Conservation (phyloP, 2,797 vertebrate genomes). For the Rhynchonycteris naso region DNA sequence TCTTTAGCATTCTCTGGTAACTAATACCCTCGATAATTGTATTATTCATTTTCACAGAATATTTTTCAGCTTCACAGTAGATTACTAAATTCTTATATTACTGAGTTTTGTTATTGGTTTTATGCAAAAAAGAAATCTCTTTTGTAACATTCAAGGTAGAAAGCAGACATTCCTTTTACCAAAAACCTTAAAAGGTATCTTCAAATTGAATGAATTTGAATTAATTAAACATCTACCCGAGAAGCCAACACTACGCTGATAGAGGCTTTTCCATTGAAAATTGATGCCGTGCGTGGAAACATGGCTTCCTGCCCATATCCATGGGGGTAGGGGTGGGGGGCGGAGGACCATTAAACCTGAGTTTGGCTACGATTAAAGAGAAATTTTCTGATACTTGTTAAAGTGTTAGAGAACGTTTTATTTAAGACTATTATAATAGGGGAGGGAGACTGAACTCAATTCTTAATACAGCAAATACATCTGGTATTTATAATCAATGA, state of each 20-base stretch:
- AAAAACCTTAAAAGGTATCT: background rate
- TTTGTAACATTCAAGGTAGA: background rate
- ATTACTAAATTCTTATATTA: background rate
- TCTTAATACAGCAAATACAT: background rate
- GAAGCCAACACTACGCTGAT: too few relatives aligned
- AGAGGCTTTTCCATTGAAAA: accelerated
- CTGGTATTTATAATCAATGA: too few relatives aligned
- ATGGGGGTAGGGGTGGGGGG: accelerated
- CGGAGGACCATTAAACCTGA: too few relatives aligned
- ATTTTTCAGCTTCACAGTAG: background rate
- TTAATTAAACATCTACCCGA: background rate
- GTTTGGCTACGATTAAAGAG: background rate
- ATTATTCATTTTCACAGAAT: background rate
- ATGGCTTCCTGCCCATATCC: background rate
- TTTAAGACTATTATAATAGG: background rate
- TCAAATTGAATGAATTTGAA: background rate
- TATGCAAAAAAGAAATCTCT: background rate
- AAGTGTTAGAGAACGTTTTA: background rate
- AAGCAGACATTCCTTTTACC: background rate
- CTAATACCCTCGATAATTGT: background rate
- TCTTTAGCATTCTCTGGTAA: background rate
- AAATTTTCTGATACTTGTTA: background rate
- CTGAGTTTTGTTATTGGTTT: background rate
- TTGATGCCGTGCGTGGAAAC: accelerated
- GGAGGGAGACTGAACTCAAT: background rate